A percentile compares a stretch with the other conserved stretches of the same genome.
These are phyloP conservation scores for Monopterus albus DNA, from an alignment of 2,113 vertebrate genomes.

Conservation along the genomic window DNA sequence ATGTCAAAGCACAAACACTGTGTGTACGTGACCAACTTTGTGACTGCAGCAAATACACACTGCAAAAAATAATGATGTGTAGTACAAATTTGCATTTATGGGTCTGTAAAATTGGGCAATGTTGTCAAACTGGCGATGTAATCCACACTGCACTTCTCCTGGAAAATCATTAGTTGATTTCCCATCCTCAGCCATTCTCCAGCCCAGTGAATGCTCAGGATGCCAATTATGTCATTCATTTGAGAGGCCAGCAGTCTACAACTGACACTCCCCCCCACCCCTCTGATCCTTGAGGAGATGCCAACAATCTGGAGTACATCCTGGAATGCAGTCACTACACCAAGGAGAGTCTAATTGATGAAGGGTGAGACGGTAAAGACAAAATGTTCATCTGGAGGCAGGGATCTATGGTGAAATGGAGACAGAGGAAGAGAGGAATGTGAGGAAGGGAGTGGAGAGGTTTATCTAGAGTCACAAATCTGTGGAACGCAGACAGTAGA, in stretches of 20 bases:
- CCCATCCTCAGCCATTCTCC: slow-evolving; percentile 24
- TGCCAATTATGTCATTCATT: slow-evolving; percentile 78
- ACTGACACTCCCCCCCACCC: slow-evolving; percentile 51
- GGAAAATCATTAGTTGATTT: slow-evolving; percentile 48
- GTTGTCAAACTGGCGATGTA: slow-evolving; percentile 47
- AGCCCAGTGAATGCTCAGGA: slow-evolving; percentile 63
- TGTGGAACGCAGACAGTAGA: slow-evolving; percentile 38
- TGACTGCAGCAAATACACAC: not conserved
- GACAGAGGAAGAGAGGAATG: slow-evolving; percentile 35
- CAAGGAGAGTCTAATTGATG: not conserved
- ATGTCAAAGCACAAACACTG: slow-evolving; percentile 20
- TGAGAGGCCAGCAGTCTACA: slow-evolving; percentile 57
- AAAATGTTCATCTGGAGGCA: slow-evolving; percentile 42
- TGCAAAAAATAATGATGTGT: not conserved
- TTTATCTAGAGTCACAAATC: slow-evolving; percentile 53
- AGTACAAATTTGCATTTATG: slow-evolving; percentile 23
- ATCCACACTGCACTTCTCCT: slow-evolving; percentile 56
- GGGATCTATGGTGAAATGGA: slow-evolving; percentile 45
- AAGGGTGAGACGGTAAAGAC: slow-evolving; percentile 45
- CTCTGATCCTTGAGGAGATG: slow-evolving; percentile 52
- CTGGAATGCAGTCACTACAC: slow-evolving; percentile 39
- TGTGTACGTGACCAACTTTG: slow-evolving; percentile 35
- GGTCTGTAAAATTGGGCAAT: slow-evolving; percentile 11
- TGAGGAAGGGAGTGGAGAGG: slow-evolving; percentile 29
- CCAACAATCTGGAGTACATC: slow-evolving; percentile 56